Conservation (phyloP, 2,888 invertebrate genomes). For the Fragum fragum region DNA sequence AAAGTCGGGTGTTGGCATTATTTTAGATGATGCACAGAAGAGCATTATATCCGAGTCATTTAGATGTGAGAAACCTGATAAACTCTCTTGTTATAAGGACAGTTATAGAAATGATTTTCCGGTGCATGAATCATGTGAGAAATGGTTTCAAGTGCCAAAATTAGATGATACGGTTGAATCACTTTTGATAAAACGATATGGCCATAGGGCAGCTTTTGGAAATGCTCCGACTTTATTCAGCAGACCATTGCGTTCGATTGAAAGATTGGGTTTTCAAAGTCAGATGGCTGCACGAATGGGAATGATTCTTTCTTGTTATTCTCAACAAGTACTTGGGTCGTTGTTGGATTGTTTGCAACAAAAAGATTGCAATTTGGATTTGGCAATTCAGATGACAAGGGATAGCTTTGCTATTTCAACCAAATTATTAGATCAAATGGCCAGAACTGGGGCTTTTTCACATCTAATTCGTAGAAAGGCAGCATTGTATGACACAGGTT, state of each 20-base stretch:
- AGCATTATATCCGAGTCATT: too few species aligned
- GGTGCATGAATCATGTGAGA: neutral
- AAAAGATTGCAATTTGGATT: conserved; percentile 8
- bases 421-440: conserved; percentile 10
- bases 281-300: conserved; percentile 3
- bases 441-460: conserved; percentile 3
- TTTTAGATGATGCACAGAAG: conserved; percentile 25
- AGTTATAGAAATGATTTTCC: conserved; percentile 19
- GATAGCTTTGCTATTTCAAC: conserved; percentile 21
- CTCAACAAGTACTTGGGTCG: neutral
- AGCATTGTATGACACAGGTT: conserved; percentile 6
- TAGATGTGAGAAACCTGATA: conserved; percentile 6
- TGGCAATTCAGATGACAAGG: conserved; percentile 12
- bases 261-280: conserved; percentile 18
- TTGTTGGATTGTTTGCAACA: conserved; percentile 17
- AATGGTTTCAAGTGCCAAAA: conserved; percentile 1
- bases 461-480: conserved; percentile 2
- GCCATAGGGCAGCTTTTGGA: conserved; percentile 19
- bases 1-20: neutral
- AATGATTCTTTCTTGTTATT: neutral
- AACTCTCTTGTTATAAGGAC: neutral
- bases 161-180: neutral
- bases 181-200: too few species aligned
- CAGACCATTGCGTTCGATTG: neutral
- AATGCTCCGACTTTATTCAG: neutral